Evolutionary conservation across 2,113 vertebrate genomes (phyloP).

Genomic region (Pterophyllum scalare): DNA sequence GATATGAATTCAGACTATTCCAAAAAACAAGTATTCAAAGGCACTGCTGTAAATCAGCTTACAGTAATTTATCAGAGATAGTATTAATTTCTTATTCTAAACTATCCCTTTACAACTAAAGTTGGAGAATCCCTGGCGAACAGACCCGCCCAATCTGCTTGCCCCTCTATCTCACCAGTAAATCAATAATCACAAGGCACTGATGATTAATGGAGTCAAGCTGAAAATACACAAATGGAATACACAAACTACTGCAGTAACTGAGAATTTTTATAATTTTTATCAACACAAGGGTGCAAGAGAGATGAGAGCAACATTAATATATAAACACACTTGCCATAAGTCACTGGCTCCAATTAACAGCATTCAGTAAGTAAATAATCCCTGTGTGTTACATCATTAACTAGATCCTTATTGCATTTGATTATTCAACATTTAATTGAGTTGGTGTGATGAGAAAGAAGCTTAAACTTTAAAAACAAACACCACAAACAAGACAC

Average conservation of each 20-base stretch:
- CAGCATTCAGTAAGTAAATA: not conserved
- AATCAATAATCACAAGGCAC: constrained; percentile 43
- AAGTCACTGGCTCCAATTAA: not conserved
- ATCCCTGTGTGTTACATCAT: not conserved
- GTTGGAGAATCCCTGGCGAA: not conserved
- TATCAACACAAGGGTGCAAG: not conserved
- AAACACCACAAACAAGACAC: not conserved
- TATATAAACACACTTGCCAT: not conserved
- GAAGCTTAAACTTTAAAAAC: constrained; percentile 8
- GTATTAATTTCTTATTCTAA: not conserved
- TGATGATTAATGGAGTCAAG: constrained; percentile 34
- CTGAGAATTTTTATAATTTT: not conserved
- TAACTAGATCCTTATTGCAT: not conserved
- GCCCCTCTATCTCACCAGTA: constrained; percentile 26
- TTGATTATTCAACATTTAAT: not conserved
- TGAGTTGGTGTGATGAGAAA: not conserved
- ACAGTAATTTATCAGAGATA: not conserved
- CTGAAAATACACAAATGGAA: not conserved
- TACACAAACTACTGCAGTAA: not conserved
- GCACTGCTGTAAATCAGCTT: not conserved
- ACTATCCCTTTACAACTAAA: not conserved
- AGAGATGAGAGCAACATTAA: not conserved
- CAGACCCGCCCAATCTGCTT: not conserved
- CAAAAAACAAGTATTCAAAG: not conserved
- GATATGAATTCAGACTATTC: too few relatives aligned